These are phyloP conservation scores for Acromyrmex echinatior DNA, from an alignment of 1,140 invertebrate species.

Conservation along the genomic window DNA sequence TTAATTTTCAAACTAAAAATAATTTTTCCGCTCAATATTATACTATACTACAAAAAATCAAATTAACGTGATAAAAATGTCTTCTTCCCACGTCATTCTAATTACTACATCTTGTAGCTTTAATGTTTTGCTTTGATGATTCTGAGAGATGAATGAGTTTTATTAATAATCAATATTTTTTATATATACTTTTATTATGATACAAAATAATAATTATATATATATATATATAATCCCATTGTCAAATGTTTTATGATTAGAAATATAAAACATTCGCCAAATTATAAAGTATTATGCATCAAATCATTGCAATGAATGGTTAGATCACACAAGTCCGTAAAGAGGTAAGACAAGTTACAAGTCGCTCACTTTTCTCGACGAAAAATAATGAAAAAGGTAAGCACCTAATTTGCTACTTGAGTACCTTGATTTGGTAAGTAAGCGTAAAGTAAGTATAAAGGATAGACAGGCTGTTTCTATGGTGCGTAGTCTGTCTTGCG, in stretches of 20 bases:
- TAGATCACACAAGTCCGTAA: background rate
- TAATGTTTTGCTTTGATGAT: constrained; percentile 13
- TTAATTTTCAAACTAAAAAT: constrained; percentile 34
- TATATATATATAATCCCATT: background rate
- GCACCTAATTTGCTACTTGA: constrained; percentile 48
- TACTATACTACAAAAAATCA: constrained; percentile 4
- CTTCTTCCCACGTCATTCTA: constrained; percentile 19
- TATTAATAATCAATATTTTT: background rate
- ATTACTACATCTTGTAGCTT: constrained; percentile 2
- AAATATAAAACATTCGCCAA: background rate
- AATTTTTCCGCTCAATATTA: constrained; percentile 9
- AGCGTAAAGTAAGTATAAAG: constrained; percentile 31
- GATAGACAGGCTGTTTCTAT: background rate
- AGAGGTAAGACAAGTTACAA: background rate
- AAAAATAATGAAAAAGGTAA: constrained; percentile 45
- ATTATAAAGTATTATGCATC: background rate
- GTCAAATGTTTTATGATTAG: background rate
- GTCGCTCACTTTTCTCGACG: background rate
- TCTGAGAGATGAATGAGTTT: constrained; percentile 16
- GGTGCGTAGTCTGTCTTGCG: background rate
- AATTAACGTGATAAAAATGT: constrained; percentile 35
- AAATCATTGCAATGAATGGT: background rate
- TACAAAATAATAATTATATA: constrained; percentile 13
- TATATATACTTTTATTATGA: background rate
- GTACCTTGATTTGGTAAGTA: background rate